These are phyloP conservation scores for Hypolimnas misippus DNA, from an alignment of 2,888 invertebrate species.

Conservation along the genomic window DNA sequence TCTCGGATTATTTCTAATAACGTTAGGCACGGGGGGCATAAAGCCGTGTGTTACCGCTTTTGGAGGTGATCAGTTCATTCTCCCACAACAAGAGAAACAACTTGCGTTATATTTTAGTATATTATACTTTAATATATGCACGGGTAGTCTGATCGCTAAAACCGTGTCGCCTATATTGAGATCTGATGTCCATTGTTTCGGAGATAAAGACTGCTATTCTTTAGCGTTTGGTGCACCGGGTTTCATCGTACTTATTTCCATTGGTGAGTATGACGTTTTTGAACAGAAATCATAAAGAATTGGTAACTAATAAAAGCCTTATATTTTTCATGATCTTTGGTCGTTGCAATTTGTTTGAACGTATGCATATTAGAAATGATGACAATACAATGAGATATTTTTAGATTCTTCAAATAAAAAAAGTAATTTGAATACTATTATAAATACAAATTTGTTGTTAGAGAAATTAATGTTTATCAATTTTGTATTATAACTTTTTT, in stretches of 20 bases:
- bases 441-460: too few relatives aligned
- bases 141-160: constrained; percentile 89
- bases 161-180: constrained; percentile 89
- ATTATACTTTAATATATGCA: constrained; percentile 88
- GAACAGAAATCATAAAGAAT: too few relatives aligned
- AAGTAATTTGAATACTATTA: too few relatives aligned
- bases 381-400: too few relatives aligned
- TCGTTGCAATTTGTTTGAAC: too few relatives aligned
- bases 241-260: constrained; percentile 87
- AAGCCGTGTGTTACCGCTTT: constrained; percentile 93
- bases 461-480: too few relatives aligned
- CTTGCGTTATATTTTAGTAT: constrained; percentile 89
- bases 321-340: too few relatives aligned
- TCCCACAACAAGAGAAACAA: constrained; percentile 86
- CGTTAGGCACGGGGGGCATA: constrained; percentile 91
- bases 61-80: constrained; percentile 90
- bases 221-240: constrained; percentile 92
- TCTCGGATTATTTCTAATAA: constrained; percentile 87
- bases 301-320: too few relatives aligned
- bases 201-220: constrained; percentile 87
- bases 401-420: too few relatives aligned
- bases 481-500: too few relatives aligned
- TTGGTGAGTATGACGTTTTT: constrained; percentile 79
- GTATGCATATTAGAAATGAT: too few relatives aligned
- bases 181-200: constrained; percentile 86